phyloP scores from a whole-genome alignment of 2,797 vertebrate genomes.

The Myotis myotis region DNA sequence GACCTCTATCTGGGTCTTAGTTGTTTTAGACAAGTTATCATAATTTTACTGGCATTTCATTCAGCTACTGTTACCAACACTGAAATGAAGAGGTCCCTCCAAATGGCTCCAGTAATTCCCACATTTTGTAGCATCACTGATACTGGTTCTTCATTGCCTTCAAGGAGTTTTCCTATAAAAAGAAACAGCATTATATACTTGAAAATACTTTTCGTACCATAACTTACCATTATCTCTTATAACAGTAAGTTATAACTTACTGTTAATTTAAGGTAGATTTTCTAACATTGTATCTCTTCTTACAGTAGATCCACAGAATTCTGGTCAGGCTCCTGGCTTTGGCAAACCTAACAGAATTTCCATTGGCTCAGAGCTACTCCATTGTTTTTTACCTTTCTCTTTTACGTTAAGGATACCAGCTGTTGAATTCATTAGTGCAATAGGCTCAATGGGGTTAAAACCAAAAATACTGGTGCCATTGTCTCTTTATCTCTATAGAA shows the following conservation, averaged over 20 bases:
- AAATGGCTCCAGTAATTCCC: not conserved
- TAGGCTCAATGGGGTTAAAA: not conserved
- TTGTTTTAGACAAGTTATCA: not conserved
- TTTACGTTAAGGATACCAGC: not conserved
- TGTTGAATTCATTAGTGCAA: not conserved
- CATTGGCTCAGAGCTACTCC: not conserved
- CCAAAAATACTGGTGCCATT: not conserved
- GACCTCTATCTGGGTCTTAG: not conserved
- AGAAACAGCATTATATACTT: not conserved
- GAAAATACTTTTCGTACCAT: not conserved
- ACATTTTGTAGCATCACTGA: not conserved
- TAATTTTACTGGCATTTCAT: not conserved
- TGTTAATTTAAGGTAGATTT: not conserved
- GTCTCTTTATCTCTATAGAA: not conserved
- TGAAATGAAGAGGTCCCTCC: not conserved
- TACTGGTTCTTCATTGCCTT: not conserved
- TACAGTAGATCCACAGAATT: not conserved
- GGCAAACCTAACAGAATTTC: not conserved
- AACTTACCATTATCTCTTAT: not conserved
- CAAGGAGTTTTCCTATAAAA: not conserved
- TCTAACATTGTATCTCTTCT: not conserved
- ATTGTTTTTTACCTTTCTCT: not conserved
- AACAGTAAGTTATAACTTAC: too few relatives aligned
- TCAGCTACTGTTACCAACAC: not conserved
- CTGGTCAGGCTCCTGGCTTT: not conserved